Conservation (phyloP, 2,888 invertebrate species). For the Luperina nickerlii region DNA sequence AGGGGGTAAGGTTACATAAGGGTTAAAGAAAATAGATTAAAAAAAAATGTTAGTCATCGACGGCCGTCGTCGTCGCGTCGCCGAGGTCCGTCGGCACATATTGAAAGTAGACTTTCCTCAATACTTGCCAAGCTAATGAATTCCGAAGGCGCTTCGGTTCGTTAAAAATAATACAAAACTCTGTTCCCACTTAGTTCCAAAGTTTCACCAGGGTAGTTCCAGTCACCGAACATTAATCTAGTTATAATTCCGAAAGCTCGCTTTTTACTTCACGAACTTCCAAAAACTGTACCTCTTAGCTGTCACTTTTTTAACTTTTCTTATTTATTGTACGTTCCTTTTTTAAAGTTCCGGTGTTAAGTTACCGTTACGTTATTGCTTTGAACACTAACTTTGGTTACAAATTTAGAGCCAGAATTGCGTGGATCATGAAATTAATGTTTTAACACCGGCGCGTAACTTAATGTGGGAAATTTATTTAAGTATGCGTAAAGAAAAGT, state of each 20-base stretch:
- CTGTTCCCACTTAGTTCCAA: conserved; percentile 80
- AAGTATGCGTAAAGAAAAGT: conserved; percentile 43
- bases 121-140: conserved; percentile 86
- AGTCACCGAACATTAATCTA: conserved; percentile 88
- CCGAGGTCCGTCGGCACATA: conserved; percentile 72
- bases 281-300: conserved; percentile 76
- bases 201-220: conserved; percentile 84
- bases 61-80: conserved; percentile 10
- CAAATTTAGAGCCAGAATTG: conserved; percentile 57
- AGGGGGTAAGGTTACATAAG: conserved; percentile 11
- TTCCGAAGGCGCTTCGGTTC: conserved; percentile 84
- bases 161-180: conserved; percentile 88
- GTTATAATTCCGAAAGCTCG: conserved; percentile 81
- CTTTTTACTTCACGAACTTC: conserved; percentile 75
- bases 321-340: conserved; percentile 73
- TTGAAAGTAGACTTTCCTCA: conserved; percentile 77
- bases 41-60: conserved; percentile 39
- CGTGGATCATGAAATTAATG: conserved; percentile 60
- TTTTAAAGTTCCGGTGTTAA: conserved; percentile 71
- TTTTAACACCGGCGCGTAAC: conserved; percentile 45
- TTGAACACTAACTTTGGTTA: conserved; percentile 62
- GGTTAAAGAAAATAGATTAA: conserved; percentile 37
- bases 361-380: conserved; percentile 69
- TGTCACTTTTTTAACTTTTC: conserved; percentile 74
- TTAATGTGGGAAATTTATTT: conserved; percentile 49